Evolutionary conservation across 2,797 vertebrate species (phyloP).

Genomic region (Fringilla coelebs): DNA sequence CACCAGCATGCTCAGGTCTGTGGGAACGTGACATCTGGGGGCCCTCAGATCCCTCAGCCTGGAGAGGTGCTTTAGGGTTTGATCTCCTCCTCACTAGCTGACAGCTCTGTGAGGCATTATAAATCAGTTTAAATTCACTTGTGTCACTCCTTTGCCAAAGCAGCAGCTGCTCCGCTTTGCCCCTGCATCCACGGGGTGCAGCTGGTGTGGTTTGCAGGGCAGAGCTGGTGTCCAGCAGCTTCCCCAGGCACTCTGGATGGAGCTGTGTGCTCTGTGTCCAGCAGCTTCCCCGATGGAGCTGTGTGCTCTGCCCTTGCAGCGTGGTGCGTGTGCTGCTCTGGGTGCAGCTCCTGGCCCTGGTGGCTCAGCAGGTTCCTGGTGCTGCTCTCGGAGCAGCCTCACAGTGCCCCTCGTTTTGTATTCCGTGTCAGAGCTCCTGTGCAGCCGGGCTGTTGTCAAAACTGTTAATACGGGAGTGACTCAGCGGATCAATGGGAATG

Average conservation of each 20-base stretch:
- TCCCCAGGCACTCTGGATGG: neutral
- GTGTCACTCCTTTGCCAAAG: neutral
- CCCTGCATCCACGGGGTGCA: neutral
- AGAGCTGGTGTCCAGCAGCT: neutral
- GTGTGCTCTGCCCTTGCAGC: neutral
- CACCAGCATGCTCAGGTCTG: neutral
- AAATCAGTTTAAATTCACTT: neutral
- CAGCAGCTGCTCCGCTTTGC: neutral
- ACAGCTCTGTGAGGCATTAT: neutral
- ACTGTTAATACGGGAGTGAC: constrained; percentile 57
- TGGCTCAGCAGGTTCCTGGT: constrained; percentile 19
- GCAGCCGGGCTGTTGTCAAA: constrained; percentile 26
- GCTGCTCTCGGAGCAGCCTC: neutral
- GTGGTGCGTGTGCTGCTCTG: neutral
- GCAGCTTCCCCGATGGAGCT: neutral
- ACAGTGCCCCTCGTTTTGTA: neutral
- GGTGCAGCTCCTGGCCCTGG: neutral
- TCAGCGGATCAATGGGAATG: constrained; percentile 61
- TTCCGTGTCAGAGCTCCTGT: neutral
- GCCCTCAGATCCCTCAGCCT: neutral
- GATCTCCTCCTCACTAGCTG: neutral
- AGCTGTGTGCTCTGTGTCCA: neutral
- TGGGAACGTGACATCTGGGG: neutral
- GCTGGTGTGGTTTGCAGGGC: neutral
- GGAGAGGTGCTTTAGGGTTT: neutral